Conservation (phyloP, 2,797 vertebrate genomes). For the Crypturellus tataupa region DNA sequence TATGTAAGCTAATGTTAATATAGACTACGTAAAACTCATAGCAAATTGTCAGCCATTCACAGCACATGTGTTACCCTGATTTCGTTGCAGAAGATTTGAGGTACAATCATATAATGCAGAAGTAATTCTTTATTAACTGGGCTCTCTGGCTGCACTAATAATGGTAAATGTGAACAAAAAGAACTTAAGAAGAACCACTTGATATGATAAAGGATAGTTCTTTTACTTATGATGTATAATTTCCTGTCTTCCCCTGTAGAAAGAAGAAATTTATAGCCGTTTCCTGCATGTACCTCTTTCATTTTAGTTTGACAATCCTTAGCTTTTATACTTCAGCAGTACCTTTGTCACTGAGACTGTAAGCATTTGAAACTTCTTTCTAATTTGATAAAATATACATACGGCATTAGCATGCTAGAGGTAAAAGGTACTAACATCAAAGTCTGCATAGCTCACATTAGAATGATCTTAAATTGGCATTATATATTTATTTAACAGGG, state of each 20-base stretch:
- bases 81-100: conserved; percentile 57
- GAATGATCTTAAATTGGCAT: conserved; percentile 46
- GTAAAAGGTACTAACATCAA: conserved; percentile 50
- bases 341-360: conserved; percentile 35
- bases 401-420: conserved; percentile 3
- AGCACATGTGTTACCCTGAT: conserved; percentile 38
- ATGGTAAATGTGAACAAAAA: conserved; percentile 68
- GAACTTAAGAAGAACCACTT: conserved; percentile 71
- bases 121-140: conserved; percentile 68
- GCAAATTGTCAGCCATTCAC: conserved; percentile 28
- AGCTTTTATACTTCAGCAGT: conserved; percentile 32
- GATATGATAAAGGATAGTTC: conserved; percentile 72
- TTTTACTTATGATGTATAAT: conserved; percentile 72
- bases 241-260: conserved; percentile 64
- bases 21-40: not conserved
- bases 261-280: conserved; percentile 72
- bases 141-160: conserved; percentile 59
- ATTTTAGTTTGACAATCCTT: conserved; percentile 66
- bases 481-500: conserved; percentile 51
- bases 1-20: not conserved
- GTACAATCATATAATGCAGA: conserved; percentile 56
- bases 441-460: conserved; percentile 20
- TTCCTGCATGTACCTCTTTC: conserved; percentile 63
- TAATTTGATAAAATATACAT: conserved; percentile 68
- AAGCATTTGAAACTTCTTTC: conserved; percentile 60